These are phyloP conservation scores for Sipha flava DNA, from an alignment of 1,140 invertebrate genomes.

Conservation along the genomic window DNA sequence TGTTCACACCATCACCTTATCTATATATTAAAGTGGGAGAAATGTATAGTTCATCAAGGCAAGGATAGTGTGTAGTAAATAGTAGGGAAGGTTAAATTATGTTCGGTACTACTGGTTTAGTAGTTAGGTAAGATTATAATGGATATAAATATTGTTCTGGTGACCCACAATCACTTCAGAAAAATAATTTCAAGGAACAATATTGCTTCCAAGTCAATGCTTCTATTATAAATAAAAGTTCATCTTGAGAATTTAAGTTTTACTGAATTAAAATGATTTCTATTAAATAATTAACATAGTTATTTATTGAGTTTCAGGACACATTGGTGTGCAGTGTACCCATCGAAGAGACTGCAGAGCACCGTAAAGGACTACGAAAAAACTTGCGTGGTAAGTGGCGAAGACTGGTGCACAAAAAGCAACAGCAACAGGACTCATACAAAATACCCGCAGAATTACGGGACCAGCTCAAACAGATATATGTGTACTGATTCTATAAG, in stretches of 20 bases:
- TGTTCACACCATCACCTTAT: not conserved
- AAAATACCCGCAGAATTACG: slow-evolving; percentile 75
- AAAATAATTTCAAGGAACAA: not conserved
- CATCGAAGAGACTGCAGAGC: slow-evolving; percentile 63
- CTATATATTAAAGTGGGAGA: not conserved
- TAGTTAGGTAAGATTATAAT: not conserved
- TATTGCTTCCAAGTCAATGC: not conserved
- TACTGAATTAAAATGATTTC: not conserved
- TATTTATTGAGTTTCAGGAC: slow-evolving; percentile 49
- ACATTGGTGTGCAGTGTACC: slow-evolving; percentile 61
- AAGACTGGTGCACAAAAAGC: slow-evolving; percentile 63
- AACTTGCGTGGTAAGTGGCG: slow-evolving; percentile 73
- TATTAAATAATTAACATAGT: slow-evolving; percentile 11
- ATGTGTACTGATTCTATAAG: slow-evolving; percentile 60
- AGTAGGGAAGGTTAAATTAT: not conserved
- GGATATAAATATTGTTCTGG: not conserved
- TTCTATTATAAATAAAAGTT: too few relatives aligned
- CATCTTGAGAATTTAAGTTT: too few relatives aligned
- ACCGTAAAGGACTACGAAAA: slow-evolving; percentile 62
- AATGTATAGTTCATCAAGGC: not conserved
- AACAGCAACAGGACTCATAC: slow-evolving; percentile 66
- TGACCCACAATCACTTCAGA: not conserved
- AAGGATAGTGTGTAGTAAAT: not conserved
- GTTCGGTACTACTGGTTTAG: not conserved
- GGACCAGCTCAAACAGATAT: slow-evolving; percentile 78